A percentile compares a stretch with the other conserved stretches of the same genome.
phyloP scores from a whole-genome alignment of 2,797 vertebrate species.

The Enteromius anoplus region DNA sequence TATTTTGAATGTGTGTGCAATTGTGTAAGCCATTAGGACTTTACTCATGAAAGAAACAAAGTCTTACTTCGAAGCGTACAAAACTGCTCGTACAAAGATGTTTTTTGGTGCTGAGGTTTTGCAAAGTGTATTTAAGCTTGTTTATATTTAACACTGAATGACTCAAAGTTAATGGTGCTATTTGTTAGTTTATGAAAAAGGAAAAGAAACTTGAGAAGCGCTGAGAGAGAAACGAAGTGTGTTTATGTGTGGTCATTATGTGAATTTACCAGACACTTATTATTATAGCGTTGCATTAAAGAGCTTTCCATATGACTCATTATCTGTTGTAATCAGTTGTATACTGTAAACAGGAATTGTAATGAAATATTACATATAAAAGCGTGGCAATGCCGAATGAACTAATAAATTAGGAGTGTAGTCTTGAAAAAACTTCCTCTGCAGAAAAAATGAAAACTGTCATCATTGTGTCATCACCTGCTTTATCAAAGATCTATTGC shows the following conservation, averaged over 20 bases:
- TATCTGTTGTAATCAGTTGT: background rate
- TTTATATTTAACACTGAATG: slow-evolving; percentile 12
- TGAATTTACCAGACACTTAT: background rate
- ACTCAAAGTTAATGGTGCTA: slow-evolving; percentile 20
- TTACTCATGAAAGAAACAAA: background rate
- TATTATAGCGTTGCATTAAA: background rate
- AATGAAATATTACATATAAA: background rate
- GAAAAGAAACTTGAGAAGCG: background rate
- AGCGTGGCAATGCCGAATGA: background rate
- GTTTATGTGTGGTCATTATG: background rate
- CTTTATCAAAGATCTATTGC: background rate
- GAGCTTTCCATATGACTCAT: background rate
- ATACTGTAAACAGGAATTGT: background rate
- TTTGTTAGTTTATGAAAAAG: background rate
- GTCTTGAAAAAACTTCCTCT: background rate
- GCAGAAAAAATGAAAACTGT: background rate
- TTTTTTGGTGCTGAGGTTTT: background rate
- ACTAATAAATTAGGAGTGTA: background rate
- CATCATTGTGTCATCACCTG: background rate
- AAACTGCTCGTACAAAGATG: background rate
- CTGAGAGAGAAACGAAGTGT: background rate
- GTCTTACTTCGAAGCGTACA: background rate
- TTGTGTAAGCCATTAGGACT: background rate
- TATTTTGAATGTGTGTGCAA: slow-evolving; percentile 5
- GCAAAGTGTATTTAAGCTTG: background rate